A percentile compares a stretch with the other conserved stretches of the same genome.
phyloP scores from a whole-genome alignment of 1,140 invertebrate genomes.

The Ceratina japonica region DNA sequence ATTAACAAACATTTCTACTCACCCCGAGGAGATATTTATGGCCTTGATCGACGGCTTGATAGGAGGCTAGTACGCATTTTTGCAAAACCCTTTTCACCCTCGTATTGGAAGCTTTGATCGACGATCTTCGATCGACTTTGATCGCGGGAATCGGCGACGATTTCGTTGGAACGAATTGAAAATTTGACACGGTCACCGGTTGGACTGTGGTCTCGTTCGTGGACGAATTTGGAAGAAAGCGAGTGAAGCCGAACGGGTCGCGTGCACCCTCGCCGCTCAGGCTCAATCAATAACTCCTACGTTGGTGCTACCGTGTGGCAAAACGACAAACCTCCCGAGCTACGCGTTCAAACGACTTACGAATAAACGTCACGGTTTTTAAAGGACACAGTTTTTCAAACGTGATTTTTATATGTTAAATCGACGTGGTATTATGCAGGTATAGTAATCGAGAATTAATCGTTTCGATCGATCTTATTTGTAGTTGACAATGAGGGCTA shows the following conservation, averaged over 20 bases:
- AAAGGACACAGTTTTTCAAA: no score
- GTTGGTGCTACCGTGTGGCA: conserved; percentile 61
- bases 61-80: conserved; percentile 63
- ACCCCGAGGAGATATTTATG: conserved; percentile 35
- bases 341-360: no score
- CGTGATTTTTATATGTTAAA: no score
- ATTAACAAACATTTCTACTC: conserved; percentile 20
- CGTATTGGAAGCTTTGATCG: conserved; percentile 25
- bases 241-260: background rate
- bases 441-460: no score
- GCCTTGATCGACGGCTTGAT: conserved; percentile 48
- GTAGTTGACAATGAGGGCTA: no score
- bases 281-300: conserved; percentile 62
- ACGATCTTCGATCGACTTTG: no score
- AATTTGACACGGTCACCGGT: background rate
- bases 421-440: no score
- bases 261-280: background rate
- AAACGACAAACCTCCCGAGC: conserved; percentile 26
- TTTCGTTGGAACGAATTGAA: background rate
- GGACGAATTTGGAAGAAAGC: background rate
- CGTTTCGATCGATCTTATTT: no score
- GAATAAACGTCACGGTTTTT: no score
- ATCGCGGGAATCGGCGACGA: background rate
- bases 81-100: conserved; percentile 59
- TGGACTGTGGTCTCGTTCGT: conserved; percentile 9